Evolutionary conservation across 2,113 vertebrate genomes (phyloP).

Genomic region (Otus sunia): DNA sequence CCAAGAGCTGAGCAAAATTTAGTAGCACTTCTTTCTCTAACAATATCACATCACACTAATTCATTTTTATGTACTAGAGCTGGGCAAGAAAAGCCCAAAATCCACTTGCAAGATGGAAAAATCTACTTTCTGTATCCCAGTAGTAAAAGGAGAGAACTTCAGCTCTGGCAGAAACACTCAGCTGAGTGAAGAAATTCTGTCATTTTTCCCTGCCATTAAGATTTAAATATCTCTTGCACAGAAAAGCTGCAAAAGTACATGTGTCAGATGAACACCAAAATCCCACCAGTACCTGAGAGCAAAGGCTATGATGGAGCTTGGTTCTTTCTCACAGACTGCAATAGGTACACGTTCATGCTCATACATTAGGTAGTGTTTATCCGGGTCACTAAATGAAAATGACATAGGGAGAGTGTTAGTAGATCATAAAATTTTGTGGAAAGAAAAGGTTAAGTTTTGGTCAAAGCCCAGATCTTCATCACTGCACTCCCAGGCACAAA

Average conservation of each 20-base stretch:
- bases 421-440: neutral
- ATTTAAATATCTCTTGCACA: neutral
- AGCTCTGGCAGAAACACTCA: neutral
- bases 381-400: conserved; percentile 85
- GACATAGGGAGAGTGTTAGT: neutral
- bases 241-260: neutral
- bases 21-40: neutral
- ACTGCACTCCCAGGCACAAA: conserved; percentile 38
- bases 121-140: neutral
- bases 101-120: neutral
- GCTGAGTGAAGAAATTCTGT: neutral
- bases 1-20: neutral
- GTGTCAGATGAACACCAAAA: neutral
- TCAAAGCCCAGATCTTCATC: neutral
- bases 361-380: conserved; percentile 98
- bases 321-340: conserved; percentile 94
- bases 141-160: neutral
- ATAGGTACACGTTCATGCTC: conserved; percentile 97
- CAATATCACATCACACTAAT: neutral
- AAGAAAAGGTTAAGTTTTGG: neutral
- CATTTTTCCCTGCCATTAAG: neutral
- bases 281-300: conserved; percentile 87
- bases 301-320: conserved; percentile 98
- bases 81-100: neutral
- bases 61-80: neutral